Percentiles rank a stretch among this genome's conserved stretches.
These are phyloP conservation scores for Acarapis woodi DNA, from an alignment of 1,140 invertebrate genomes.

Conservation along the genomic window DNA sequence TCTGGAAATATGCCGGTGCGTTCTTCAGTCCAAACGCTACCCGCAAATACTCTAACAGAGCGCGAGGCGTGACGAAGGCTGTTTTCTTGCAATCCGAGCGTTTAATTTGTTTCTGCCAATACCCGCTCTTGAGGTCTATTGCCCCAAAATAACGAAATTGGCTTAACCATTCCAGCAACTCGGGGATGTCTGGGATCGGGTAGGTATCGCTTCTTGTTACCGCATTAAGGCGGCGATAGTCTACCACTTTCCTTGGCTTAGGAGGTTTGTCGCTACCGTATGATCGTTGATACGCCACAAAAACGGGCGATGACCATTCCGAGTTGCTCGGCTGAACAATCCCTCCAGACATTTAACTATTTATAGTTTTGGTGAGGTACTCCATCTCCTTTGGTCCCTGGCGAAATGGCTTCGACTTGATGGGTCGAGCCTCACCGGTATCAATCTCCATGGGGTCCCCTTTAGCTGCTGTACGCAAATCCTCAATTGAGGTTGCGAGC, in stretches of 20 bases:
- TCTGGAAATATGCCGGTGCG: background rate
- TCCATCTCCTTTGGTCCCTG: background rate
- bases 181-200: conserved; percentile 21
- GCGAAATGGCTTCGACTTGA: background rate
- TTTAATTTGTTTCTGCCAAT: conserved; percentile 7
- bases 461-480: no score
- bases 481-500: no score
- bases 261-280: no score
- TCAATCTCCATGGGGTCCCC: no score
- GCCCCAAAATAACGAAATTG: conserved; percentile 1
- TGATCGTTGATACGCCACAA: conserved; percentile 19
- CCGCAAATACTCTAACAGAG: background rate
- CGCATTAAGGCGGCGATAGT: conserved; percentile 20
- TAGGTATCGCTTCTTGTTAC: conserved; percentile 19
- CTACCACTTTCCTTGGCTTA: conserved; percentile 19
- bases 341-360: background rate
- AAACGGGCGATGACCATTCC: background rate
- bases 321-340: background rate
- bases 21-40: background rate
- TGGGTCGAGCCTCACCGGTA: background rate
- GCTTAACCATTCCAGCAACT: background rate
- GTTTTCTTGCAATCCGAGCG: background rate
- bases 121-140: conserved; percentile 9
- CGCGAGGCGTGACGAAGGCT: conserved; percentile 1
- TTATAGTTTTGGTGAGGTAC: background rate